Conservation (phyloP, 1,140 invertebrate species). For the Pissodes strobi region DNA sequence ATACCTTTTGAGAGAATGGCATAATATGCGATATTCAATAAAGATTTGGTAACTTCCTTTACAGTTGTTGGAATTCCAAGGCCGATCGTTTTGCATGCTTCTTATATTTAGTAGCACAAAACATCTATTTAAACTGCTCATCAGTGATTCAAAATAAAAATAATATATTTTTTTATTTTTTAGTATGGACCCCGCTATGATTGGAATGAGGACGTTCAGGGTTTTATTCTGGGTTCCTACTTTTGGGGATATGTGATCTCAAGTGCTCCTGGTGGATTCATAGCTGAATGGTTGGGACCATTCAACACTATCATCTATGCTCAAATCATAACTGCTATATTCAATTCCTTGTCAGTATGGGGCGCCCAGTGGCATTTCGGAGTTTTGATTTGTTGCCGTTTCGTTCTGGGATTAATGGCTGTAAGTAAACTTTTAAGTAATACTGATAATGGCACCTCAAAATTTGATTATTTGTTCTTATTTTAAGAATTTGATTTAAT, state of each 20-base stretch:
- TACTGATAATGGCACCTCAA: no score
- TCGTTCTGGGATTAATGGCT: conserved; percentile 69
- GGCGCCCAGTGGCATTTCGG: conserved; percentile 65
- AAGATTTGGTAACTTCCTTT: no score
- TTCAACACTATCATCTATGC: conserved; percentile 69
- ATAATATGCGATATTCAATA: no score
- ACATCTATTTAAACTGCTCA: no score
- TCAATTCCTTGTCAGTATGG: conserved; percentile 71
- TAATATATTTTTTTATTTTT: conserved; percentile 31
- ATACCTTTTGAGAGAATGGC: no score
- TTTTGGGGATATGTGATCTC: conserved; percentile 64
- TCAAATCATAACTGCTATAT: conserved; percentile 67
- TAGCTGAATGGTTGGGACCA: conserved; percentile 57
- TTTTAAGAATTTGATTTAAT: no score
- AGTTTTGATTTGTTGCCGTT: conserved; percentile 64
- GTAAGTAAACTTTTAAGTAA: conserved; percentile 54
- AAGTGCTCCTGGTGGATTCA: conserved; percentile 50
- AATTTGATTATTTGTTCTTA: no score
- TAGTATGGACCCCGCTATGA: conserved; percentile 58
- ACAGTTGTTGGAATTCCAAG: no score
- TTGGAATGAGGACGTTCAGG: conserved; percentile 66
- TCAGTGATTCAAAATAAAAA: neutral
- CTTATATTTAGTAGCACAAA: no score
- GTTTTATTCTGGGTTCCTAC: conserved; percentile 67
- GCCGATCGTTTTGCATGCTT: no score